Evolutionary conservation across 2,113 vertebrate genomes (phyloP).

Genomic region (Calidris pugnax): DNA sequence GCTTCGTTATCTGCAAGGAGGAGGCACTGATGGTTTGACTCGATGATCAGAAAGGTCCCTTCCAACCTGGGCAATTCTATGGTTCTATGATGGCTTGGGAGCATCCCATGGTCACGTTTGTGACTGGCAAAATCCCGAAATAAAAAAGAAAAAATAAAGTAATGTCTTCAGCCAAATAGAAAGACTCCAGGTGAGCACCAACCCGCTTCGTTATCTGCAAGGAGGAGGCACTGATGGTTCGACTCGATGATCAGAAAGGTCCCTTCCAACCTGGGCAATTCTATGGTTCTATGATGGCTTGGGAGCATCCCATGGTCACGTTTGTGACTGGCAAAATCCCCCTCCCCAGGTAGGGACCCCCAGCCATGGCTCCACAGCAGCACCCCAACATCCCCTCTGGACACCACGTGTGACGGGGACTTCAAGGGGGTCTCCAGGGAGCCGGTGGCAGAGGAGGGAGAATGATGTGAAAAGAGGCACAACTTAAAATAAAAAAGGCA

Average conservation of each 20-base stretch:
- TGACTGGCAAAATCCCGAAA: not conserved
- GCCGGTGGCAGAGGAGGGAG: not conserved
- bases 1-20: not conserved
- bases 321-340: not conserved
- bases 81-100: not conserved
- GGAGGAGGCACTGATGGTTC: not conserved
- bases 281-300: no score
- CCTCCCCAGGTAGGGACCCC: not conserved
- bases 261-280: no score
- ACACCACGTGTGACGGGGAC: fast-evolving
- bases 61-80: no score
- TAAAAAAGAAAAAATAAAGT: not conserved
- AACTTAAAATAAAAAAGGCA: slow-evolving; percentile 37
- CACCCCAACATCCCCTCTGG: fast-evolving
- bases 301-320: fast-evolving
- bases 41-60: no score
- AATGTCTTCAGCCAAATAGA: not conserved
- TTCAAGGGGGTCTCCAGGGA: not conserved
- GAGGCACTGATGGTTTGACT: not conserved
- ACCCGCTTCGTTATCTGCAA: not conserved
- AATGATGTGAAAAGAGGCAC: slow-evolving; percentile 14
- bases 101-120: fast-evolving
- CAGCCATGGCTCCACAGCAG: fast-evolving
- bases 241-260: no score
- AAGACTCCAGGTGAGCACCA: not conserved